Evolutionary conservation across 2,888 invertebrate genomes (phyloP), one percentile per base, ranked within the genome.

Genomic region (Nasonia oneida): DNA sequence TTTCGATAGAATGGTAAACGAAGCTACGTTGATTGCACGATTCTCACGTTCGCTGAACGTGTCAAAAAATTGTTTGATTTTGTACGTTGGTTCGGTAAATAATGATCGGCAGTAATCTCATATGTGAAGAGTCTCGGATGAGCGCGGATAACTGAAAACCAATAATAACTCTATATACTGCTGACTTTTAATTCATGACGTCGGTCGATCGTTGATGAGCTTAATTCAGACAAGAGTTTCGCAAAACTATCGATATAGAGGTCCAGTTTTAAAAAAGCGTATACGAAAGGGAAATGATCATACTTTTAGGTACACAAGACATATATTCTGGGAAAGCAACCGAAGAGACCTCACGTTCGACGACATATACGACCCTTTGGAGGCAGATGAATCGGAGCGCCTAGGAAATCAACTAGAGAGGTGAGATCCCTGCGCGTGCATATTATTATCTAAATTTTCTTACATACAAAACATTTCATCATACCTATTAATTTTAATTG

Each of bases 291-390:
- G 0, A 3, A 67, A 8, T 29, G 1, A 67, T 67, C 12, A 14
- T 67, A 14, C 23, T 73, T 84, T 23, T 86, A 94, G 94, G 91
- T 94, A 94, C 94, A 89, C 93, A 18, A 90, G 90, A 64, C 91
- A 93, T 0, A 84, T 94, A 70, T 93, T 94, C 83, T 87, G 89
- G 82, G 93, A 93, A 88, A 94, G 94, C 5, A 88, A 88, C 3
- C 90, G 87, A n/a, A 90, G 89, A 23, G 92, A 92, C 53, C 89
- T 94, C 23, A 89, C 91, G 12, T 84, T 92, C 15, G 88, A 91
- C 12, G 94, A 94, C 86, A 88, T 94, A 10, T 94, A 92, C 87
- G 90, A 90, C 50, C 92, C 93, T 0, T 83, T 93, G 0, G 90
- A 89, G 42, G 86, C 87, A 2, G 93, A 94, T 71, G 88, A 90